phyloP scores from a whole-genome alignment of 2,797 vertebrate genomes.

The Scolopax rusticola region DNA sequence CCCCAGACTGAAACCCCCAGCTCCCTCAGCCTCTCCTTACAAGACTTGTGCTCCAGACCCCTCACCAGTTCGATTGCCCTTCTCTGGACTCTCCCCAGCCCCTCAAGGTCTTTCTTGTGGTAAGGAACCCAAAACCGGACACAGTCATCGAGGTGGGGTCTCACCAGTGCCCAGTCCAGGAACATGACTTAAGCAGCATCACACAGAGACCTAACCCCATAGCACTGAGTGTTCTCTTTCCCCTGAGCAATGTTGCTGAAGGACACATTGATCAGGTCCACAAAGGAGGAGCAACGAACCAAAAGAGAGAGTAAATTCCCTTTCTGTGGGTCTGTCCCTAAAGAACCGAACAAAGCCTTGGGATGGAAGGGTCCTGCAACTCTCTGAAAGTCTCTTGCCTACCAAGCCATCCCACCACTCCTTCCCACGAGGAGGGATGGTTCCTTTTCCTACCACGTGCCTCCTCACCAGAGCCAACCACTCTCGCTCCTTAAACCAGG shows the following conservation, averaged over 20 bases:
- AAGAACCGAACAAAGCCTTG: background rate
- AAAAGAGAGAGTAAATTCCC: background rate
- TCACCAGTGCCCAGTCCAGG: no score
- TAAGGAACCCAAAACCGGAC: no score
- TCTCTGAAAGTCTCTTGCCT: background rate
- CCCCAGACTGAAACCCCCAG: no score
- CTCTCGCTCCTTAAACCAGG: background rate
- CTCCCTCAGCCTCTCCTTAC: no score
- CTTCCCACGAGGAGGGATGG: background rate
- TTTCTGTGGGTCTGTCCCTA: no score
- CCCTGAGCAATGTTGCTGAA: background rate
- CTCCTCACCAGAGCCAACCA: background rate
- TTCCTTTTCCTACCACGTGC: background rate
- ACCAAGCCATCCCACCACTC: fast-evolving
- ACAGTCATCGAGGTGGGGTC: no score
- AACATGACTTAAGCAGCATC: fast-evolving
- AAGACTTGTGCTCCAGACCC: no score
- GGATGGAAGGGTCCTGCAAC: background rate
- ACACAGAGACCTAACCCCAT: fast-evolving
- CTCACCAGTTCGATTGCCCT: no score
- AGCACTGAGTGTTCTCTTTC: background rate
- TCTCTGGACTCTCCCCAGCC: no score
- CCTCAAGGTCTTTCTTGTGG: no score
- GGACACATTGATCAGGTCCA: background rate
- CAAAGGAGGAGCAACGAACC: fast-evolving